These are phyloP conservation scores for Brassicogethes aeneus DNA, from an alignment of 2,888 invertebrate genomes.

Conservation along the genomic window DNA sequence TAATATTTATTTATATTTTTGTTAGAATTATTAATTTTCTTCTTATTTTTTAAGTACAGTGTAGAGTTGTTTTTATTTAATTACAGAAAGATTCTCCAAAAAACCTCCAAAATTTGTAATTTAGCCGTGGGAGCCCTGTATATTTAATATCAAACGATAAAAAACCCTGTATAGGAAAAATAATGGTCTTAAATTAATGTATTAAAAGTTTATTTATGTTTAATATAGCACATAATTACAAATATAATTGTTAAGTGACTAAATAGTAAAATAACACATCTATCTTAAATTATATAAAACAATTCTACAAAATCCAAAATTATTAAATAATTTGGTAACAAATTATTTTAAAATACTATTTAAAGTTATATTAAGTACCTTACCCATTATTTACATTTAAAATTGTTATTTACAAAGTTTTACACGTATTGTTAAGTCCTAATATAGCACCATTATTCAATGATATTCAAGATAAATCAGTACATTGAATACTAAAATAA, in stretches of 20 bases:
- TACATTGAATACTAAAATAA: slow-evolving; percentile 10
- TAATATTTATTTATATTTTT: too few relatives aligned
- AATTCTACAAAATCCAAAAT: slow-evolving; percentile 19
- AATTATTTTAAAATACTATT: slow-evolving; percentile 14
- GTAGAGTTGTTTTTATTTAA: too few relatives aligned
- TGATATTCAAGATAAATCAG: slow-evolving; percentile 8
- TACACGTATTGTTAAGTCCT: slow-evolving; percentile 21
- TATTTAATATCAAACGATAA: too few relatives aligned
- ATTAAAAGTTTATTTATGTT: slow-evolving; percentile 26
- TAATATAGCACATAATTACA: slow-evolving; percentile 33
- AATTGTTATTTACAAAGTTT: slow-evolving; percentile 27
- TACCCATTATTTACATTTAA: slow-evolving; percentile 24
- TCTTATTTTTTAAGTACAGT: too few relatives aligned
- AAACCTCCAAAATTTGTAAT: too few relatives aligned
- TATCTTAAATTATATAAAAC: slow-evolving; percentile 11
- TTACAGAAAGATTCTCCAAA: too few relatives aligned
- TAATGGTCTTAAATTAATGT: slow-evolving; percentile 5
- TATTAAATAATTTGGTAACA: slow-evolving; percentile 18
- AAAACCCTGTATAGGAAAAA: too few relatives aligned
- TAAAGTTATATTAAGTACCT: slow-evolving; percentile 15
- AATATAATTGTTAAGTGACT: slow-evolving; percentile 24
- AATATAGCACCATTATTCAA: slow-evolving; percentile 27
- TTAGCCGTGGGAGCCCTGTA: too few relatives aligned
- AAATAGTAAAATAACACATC: slow-evolving; percentile 11
- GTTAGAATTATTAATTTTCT: too few relatives aligned